These are phyloP conservation scores for Ellobius talpinus DNA, from an alignment of 2,113 vertebrate genomes.

Conservation along the genomic window DNA sequence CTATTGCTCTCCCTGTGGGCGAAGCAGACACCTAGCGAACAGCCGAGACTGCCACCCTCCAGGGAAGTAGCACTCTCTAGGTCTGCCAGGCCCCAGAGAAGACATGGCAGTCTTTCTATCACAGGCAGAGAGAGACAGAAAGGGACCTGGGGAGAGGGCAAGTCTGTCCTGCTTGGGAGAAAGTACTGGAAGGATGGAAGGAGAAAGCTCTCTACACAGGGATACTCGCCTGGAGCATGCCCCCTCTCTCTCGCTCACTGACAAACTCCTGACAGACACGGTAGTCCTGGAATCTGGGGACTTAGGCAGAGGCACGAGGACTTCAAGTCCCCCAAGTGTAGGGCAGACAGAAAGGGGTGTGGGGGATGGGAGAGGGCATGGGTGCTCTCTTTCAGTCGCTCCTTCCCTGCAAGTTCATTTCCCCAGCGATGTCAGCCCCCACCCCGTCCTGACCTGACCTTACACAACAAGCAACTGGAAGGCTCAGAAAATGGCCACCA, in stretches of 20 bases:
- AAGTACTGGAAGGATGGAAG: slow-evolving; percentile 41
- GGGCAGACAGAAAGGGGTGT: not conserved
- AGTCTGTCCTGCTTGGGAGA: slow-evolving; percentile 24
- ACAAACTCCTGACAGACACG: not conserved
- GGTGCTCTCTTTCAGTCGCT: slow-evolving; percentile 77
- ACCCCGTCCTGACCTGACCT: not conserved
- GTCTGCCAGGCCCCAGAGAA: not conserved
- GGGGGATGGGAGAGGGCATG: not conserved
- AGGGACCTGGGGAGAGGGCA: not conserved
- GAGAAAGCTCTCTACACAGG: not conserved
- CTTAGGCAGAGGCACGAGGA: not conserved
- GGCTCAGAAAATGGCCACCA: slow-evolving; percentile 16
- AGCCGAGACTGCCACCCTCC: not conserved
- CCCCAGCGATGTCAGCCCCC: not conserved
- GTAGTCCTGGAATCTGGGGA: not conserved
- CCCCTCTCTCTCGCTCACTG: not conserved
- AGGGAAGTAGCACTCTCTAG: slow-evolving; percentile 24
- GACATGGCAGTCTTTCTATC: slow-evolving; percentile 8
- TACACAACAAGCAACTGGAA: not conserved
- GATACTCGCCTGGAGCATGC: too few species aligned
- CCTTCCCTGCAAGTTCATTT: not conserved
- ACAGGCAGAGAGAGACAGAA: not conserved
- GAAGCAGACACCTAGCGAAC: slow-evolving; percentile 29
- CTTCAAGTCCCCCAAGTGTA: not conserved
- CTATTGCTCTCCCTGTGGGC: slow-evolving; percentile 72